These are phyloP conservation scores for Philereme vetulata DNA, from an alignment of 2,888 invertebrate species.

Conservation along the genomic window DNA sequence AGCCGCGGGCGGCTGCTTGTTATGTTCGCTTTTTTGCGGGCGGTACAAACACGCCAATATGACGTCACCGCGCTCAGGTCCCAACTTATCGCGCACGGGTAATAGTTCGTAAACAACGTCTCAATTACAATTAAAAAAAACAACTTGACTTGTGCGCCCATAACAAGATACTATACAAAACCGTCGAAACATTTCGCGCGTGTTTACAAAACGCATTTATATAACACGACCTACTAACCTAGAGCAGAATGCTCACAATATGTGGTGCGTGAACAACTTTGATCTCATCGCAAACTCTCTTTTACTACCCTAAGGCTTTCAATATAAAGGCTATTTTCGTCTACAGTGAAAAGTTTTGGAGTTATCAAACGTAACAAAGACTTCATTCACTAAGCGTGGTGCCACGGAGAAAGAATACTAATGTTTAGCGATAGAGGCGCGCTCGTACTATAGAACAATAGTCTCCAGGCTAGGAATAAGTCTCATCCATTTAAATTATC, in stretches of 20 bases:
- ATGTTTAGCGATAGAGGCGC: constrained; percentile 27
- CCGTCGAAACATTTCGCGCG: constrained; percentile 41
- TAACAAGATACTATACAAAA: constrained; percentile 27
- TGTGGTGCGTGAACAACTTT: constrained; percentile 73
- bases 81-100: no score
- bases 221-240: constrained; percentile 71
- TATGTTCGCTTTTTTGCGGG: no score
- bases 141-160: no score
- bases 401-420: constrained; percentile 49
- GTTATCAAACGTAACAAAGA: constrained; percentile 49
- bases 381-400: constrained; percentile 54
- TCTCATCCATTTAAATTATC: constrained; percentile 17
- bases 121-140: no score
- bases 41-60: no score
- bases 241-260: constrained; percentile 63
- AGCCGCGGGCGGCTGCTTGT: no score
- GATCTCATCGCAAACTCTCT: constrained; percentile 47
- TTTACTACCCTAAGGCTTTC: constrained; percentile 25
- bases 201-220: constrained; percentile 57
- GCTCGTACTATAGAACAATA: constrained; percentile 8
- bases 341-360: constrained; percentile 39
- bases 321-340: constrained; percentile 38
- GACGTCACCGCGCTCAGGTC: no score
- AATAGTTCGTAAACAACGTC: no score
- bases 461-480: constrained; percentile 10